A percentile compares a stretch with the other conserved stretches of the same genome.
Evolutionary conservation across 2,797 vertebrate species (phyloP).

Genomic region (Tolypeutes matacus): DNA sequence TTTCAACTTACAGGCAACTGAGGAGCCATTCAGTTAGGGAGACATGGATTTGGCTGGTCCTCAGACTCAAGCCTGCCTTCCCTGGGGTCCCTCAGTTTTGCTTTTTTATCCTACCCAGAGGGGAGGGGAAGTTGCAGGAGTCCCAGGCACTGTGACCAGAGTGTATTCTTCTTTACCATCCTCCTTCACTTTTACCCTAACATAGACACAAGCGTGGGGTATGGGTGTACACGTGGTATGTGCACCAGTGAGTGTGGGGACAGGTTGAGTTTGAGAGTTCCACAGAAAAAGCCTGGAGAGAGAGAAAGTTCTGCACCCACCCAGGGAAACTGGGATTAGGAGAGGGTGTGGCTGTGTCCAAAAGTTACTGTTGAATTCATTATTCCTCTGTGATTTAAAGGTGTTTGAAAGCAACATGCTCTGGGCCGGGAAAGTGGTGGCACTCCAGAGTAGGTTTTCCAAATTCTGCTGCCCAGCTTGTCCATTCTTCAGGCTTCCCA

Average conservation of each 20-base stretch:
- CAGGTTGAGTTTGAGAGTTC: background rate
- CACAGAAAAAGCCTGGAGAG: background rate
- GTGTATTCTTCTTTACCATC: background rate
- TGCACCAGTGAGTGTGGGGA: background rate
- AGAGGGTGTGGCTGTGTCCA: background rate
- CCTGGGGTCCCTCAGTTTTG: constrained; percentile 20
- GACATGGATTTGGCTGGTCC: constrained; percentile 60
- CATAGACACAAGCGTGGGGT: background rate
- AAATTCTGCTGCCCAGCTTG: background rate
- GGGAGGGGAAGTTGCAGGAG: background rate
- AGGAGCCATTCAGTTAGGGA: constrained; percentile 70
- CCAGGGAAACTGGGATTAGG: background rate
- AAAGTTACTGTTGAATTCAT: background rate
- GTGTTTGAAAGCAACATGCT: background rate
- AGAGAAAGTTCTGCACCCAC: background rate
- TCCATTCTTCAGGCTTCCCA: background rate
- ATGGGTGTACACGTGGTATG: background rate
- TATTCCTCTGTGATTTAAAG: background rate
- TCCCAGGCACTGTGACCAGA: background rate
- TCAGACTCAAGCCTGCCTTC: constrained; percentile 50
- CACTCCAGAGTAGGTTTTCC: background rate
- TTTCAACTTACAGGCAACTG: constrained; percentile 75
- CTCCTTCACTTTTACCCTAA: background rate
- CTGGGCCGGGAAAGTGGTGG: background rate
- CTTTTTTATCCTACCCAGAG: background rate